phyloP scores from a whole-genome alignment of 2,113 vertebrate genomes.

The Vidua macroura region DNA sequence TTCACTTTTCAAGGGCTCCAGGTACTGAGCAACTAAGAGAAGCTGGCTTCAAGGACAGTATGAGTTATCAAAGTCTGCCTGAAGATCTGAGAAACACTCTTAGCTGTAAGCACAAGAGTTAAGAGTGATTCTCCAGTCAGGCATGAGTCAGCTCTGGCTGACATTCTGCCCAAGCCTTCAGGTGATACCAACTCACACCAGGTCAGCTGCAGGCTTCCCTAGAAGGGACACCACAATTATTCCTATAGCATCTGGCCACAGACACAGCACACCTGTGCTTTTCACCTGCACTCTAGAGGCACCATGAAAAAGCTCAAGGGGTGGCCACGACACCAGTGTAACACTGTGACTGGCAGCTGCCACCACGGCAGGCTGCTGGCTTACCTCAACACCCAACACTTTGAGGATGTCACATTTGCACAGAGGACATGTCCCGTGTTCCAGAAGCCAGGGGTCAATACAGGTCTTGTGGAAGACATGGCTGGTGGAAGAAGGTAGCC shows the following conservation, averaged over 20 bases:
- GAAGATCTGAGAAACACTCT: not conserved
- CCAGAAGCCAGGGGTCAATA: conserved; percentile 91
- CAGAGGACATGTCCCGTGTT: conserved; percentile 90
- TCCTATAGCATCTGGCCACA: not conserved
- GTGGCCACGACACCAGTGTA: fast-evolving
- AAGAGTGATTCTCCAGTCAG: not conserved
- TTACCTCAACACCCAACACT: conserved; percentile 84
- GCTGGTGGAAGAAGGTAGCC: conserved; percentile 56
- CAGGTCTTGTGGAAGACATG: conserved; percentile 89
- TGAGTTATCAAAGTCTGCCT: not conserved
- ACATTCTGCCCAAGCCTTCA: not conserved
- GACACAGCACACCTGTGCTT: not conserved
- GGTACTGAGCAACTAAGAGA: not conserved
- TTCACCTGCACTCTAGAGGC: not conserved
- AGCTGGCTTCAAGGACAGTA: not conserved
- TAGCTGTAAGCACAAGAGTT: not conserved
- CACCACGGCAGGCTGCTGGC: not conserved
- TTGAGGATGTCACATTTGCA: conserved; percentile 94
- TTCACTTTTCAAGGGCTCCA: not conserved
- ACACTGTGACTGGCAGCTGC: not conserved
- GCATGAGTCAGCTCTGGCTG: not conserved
- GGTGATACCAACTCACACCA: not conserved
- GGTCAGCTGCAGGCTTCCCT: not conserved
- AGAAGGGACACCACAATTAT: not conserved
- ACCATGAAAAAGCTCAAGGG: not conserved